Base-by-base conservation (phyloP, 2,113 vertebrate genomes). In the Scolopax mira region DNA sequence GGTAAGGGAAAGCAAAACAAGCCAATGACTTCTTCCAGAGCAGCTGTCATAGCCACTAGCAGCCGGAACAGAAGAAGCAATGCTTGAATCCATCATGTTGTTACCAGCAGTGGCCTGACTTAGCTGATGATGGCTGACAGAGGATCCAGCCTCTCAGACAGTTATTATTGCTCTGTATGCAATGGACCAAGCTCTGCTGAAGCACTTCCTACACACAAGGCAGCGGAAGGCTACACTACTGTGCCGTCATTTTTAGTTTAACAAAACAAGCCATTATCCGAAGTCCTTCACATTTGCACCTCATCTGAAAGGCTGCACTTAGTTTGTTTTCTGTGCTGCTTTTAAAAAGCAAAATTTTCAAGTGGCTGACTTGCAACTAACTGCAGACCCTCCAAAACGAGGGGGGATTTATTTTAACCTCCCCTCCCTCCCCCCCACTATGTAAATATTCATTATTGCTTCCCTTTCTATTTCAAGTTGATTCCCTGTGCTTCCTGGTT, bases 401-500 rank as follows among this genome's bases (percentile, higher is more conserved):
- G 28, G 12, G 12, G 12, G 18, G 81, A 90, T 78, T 78, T 74
- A 54, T 37, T 79, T 67, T 37, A 78, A 69, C 7, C 27, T 66
- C 16, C 11, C 16, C 55, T 33, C 6, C 11, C 37, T 10, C 27
- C 28, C 6, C 9, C 8, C 22, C n/a, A 67, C 48, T 13, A 58
- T 15, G n/a, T 31, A 93, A 79, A 81, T 49, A 89, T 71, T 61
- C 30, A 49, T 30, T 66, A 73, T 41, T 69, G 67, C 67, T 89
- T 94, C 90, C 12, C 8, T 33, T 88, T 87, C 64, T 62, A 65
- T 30, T 88, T 72, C 85, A 87, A n/a, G n/a, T 67, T 80, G 90
- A 96, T 91, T 94, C 86, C 71, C 49, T 28, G 4, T 44, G 86
- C 94, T 96, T 94, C 95, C 95, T 95, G 92, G 75, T 87, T 95